phyloP scores from a whole-genome alignment of 1,140 invertebrate species.

The Drosophila pandora region DNA sequence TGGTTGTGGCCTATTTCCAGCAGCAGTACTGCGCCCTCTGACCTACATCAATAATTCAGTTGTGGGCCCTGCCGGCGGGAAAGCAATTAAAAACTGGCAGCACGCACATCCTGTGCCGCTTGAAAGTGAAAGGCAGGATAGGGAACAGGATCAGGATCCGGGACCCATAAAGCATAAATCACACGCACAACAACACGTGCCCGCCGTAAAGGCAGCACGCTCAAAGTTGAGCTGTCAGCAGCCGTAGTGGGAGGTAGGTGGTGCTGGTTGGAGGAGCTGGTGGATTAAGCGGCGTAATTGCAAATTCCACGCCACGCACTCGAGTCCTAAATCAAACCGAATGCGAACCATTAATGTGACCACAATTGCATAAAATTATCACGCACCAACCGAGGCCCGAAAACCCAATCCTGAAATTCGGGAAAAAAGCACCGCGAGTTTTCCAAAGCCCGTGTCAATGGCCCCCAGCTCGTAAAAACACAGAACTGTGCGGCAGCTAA shows the following conservation, averaged over 20 bases:
- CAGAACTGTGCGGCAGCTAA: neutral
- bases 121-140: slow-evolving; percentile 9
- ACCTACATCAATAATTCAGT: slow-evolving; percentile 75
- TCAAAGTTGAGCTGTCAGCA: slow-evolving; percentile 67
- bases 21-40: slow-evolving; percentile 29
- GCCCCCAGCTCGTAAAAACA: neutral
- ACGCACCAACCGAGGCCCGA: slow-evolving; percentile 39
- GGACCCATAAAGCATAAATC: slow-evolving; percentile 61
- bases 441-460: slow-evolving; percentile 14
- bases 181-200: slow-evolving; percentile 66
- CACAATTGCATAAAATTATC: slow-evolving; percentile 75
- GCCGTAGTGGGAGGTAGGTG: slow-evolving; percentile 2
- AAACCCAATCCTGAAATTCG: neutral
- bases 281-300: slow-evolving; percentile 54
- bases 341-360: slow-evolving; percentile 72
- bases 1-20: slow-evolving; percentile 28
- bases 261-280: neutral
- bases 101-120: slow-evolving; percentile 51
- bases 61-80: slow-evolving; percentile 38
- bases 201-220: slow-evolving; percentile 57
- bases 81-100: slow-evolving; percentile 77
- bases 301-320: slow-evolving; percentile 73
- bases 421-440: neutral
- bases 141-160: slow-evolving; percentile 1
- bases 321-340: slow-evolving; percentile 70